Percentiles rank a stretch among this genome's conserved stretches.
These are phyloP conservation scores for Calephelis nemesis DNA, from an alignment of 1,140 invertebrate species.

Conservation along the genomic window DNA sequence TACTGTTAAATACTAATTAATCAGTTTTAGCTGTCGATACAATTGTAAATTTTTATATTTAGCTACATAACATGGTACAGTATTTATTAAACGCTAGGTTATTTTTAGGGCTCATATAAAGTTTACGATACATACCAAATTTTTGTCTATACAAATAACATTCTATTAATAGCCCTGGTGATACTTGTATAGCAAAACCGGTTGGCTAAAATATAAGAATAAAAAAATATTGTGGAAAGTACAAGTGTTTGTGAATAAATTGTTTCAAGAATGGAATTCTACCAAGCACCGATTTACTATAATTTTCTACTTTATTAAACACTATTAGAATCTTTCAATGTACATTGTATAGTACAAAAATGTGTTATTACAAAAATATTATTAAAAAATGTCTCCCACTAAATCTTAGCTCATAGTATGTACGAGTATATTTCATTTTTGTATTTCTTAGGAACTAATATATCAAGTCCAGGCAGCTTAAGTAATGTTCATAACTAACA, in stretches of 20 bases:
- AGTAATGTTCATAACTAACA: no score
- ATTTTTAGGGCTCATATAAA: background rate
- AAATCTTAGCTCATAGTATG: no score
- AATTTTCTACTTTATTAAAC: background rate
- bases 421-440: no score
- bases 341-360: background rate
- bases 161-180: background rate
- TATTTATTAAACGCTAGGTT: background rate
- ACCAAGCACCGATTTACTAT: background rate
- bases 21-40: background rate
- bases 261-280: background rate
- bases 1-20: background rate
- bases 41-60: constrained; percentile 15
- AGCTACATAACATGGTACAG: background rate
- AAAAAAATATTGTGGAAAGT: no score
- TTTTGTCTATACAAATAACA: background rate
- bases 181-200: no score
- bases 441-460: no score
- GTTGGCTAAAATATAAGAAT: no score
- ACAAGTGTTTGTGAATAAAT: no score
- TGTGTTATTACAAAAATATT: no score
- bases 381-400: no score
- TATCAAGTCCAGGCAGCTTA: no score
- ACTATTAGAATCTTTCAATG: background rate
- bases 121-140: background rate